A percentile compares a stretch with the other conserved stretches of the same genome.
Conservation (phyloP, 2,113 vertebrate species). For the Dasypus novemcinctus region DNA sequence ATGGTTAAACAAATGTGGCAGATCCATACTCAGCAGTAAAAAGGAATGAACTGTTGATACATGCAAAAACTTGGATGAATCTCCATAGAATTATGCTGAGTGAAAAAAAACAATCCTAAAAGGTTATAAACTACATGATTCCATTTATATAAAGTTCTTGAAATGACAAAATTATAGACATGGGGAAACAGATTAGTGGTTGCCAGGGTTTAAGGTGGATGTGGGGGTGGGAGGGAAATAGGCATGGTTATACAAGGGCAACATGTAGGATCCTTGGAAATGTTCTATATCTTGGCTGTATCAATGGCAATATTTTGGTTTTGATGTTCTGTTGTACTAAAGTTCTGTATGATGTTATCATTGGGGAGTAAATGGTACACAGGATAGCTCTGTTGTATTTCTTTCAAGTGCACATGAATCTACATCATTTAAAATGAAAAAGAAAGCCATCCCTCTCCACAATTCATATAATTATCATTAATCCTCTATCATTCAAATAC, state of each 20-base stretch:
- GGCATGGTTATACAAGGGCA: background rate
- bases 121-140: background rate
- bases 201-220: background rate
- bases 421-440: background rate
- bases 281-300: background rate
- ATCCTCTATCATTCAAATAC: background rate
- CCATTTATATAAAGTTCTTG: background rate
- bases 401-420: background rate
- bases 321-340: background rate
- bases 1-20: background rate
- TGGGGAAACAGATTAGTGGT: background rate
- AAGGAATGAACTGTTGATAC: background rate
- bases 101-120: background rate
- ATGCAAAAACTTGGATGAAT: background rate
- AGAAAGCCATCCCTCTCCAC: background rate
- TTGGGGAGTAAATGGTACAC: background rate
- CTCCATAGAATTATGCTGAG: background rate
- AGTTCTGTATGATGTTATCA: background rate
- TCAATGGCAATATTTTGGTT: background rate
- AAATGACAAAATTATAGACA: background rate
- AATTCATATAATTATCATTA: background rate
- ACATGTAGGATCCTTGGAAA: background rate
- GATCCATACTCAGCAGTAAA: background rate
- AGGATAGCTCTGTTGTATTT: background rate
- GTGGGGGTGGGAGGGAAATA: background rate